Conservation (phyloP, 1,140 invertebrate species). For the Metopolophium dirhodum region DNA sequence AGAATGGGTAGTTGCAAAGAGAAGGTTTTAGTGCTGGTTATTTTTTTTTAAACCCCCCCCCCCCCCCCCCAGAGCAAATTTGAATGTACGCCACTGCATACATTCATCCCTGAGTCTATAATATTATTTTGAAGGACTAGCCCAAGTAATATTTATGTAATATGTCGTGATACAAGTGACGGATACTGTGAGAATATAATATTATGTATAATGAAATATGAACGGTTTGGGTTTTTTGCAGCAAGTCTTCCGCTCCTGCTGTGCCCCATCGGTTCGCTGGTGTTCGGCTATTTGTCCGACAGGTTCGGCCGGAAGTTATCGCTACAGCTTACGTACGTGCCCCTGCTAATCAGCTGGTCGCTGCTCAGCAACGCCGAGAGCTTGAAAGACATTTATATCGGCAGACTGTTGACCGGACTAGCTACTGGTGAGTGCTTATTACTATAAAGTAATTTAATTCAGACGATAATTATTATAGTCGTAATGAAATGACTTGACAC, state of each 20-base stretch:
- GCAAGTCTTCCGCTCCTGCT: conserved; percentile 69
- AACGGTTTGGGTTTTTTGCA: conserved; percentile 61
- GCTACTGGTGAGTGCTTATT: conserved; percentile 58
- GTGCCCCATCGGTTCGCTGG: conserved; percentile 66
- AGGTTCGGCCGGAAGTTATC: conserved; percentile 69
- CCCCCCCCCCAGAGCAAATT: no score
- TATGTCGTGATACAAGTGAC: no score
- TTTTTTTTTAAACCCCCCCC: no score
- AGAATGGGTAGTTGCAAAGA: no score
- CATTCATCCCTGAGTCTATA: no score
- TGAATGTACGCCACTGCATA: no score
- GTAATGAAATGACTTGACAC: background rate
- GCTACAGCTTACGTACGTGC: conserved; percentile 66
- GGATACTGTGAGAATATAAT: no score
- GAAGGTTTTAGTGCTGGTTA: no score
- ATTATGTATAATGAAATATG: background rate
- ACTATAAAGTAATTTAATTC: background rate
- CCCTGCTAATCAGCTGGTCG: conserved; percentile 65
- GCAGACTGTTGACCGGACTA: conserved; percentile 66
- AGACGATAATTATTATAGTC: background rate
- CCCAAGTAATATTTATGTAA: no score
- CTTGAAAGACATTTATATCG: conserved; percentile 64
- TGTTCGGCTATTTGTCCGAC: conserved; percentile 70
- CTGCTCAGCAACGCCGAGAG: conserved; percentile 66
- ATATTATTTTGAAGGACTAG: no score